Evolutionary conservation across 2,888 invertebrate species (phyloP), one percentile per base, ranked within the genome.

Genomic region (Brachypalpus laphriformis): DNA sequence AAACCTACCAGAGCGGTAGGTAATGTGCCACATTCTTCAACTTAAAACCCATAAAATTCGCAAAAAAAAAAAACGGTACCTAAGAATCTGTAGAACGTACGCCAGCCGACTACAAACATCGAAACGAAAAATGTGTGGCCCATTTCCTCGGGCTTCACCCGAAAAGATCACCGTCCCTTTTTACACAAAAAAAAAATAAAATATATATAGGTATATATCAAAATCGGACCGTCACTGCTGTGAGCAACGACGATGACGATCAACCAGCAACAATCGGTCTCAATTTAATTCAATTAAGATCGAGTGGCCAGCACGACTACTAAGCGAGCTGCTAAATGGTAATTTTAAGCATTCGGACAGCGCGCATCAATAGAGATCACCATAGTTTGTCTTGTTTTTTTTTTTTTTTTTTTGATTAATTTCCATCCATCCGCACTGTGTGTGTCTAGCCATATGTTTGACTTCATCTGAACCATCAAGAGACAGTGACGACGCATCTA

Each of bases 201-300:
- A n/a, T 1, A n/a, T n/a, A n/a, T n/a, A n/a, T n/a, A n/a, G n/a
- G n/a, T n/a, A n/a, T n/a, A n/a, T n/a, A n/a, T 40, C 14, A 14
- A 47, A 20, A 9, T 18, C 8, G 3, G 20, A 45, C 20, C 47
- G 34, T 34, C 47, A 57, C 28, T 25, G 16, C 47, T 59, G 3
- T 47, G 14, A 72, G 25, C 31, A 37, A 59, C 7, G 47, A 66
- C 16, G 57, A 31, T 18, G 34, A 76, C 37, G 51, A 57, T 14
- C 63, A 34, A 42, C 18, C 25, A 54, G 25, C 40, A 40, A 61
- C 63, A 63, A 56, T 63, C 57, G 56, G 28, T 25, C 40, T 49
- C 68, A 70, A 77, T 68, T 68, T 61, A 22, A 70, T 77, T 70
- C 68, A 77, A 77, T 77, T 77, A 54, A 77, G 61, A 51, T 76